A percentile compares a stretch with the other conserved stretches of the same genome.
Conservation (phyloP, 2,113 vertebrate species). For the Paradisaea rubra region DNA sequence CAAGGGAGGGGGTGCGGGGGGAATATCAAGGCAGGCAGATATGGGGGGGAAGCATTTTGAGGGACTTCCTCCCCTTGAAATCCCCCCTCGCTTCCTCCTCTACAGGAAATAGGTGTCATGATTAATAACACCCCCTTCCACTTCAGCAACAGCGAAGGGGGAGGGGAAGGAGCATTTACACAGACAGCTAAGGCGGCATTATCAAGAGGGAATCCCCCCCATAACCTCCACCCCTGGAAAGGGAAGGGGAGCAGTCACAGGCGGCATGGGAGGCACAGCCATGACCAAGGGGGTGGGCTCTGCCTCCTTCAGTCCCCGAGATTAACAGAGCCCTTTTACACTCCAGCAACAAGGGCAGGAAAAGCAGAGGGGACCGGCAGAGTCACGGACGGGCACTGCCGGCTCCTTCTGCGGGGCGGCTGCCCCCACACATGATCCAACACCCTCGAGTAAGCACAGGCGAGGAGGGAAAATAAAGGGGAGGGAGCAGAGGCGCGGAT, state of each 20-base stretch:
- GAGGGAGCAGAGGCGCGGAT: slow-evolving; percentile 45
- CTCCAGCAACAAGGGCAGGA: slow-evolving; percentile 34
- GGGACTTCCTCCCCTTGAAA: slow-evolving; percentile 59
- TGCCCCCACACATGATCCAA: slow-evolving; percentile 10
- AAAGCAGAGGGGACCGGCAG: slow-evolving; percentile 26
- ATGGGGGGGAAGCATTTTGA: slow-evolving; percentile 38
- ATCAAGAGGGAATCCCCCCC: slow-evolving; percentile 46
- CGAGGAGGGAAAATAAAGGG: slow-evolving; percentile 60
- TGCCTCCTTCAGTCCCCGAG: neutral
- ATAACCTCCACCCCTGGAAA: slow-evolving; percentile 14
- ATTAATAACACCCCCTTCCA: slow-evolving; percentile 78
- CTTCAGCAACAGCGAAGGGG: slow-evolving; percentile 57
- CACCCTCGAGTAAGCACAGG: slow-evolving; percentile 35
- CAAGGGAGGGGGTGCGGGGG: neutral
- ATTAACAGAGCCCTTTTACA: neutral
- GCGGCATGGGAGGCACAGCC: neutral
- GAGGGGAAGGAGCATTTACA: slow-evolving; percentile 48
- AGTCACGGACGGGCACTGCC: slow-evolving; percentile 33
- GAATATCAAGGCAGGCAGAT: neutral
- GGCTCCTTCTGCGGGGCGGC: neutral
- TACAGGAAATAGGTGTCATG: slow-evolving; percentile 67
- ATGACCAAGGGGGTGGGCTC: slow-evolving; percentile 6
- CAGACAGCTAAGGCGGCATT: slow-evolving; percentile 55
- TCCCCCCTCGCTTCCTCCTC: slow-evolving; percentile 65
- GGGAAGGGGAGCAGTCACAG: slow-evolving; percentile 5